A percentile compares a stretch with the other conserved stretches of the same genome.
Evolutionary conservation across 2,888 invertebrate genomes (phyloP).

Genomic region (Pyrgus malvae): DNA sequence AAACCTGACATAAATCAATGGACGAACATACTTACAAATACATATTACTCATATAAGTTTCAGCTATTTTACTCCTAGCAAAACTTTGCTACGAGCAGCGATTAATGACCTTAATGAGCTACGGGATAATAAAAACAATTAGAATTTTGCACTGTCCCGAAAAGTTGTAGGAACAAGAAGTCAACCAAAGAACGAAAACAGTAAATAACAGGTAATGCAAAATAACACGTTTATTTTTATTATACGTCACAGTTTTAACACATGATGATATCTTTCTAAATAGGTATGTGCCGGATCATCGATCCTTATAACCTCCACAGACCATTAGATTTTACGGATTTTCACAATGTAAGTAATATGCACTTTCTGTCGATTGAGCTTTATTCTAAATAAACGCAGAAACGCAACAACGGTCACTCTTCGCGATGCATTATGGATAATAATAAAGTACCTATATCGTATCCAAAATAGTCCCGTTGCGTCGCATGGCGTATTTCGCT

Average conservation of each 20-base stretch:
- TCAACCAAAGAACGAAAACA: conserved; percentile 19
- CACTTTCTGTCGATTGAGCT: too few relatives aligned
- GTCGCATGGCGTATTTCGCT: too few relatives aligned
- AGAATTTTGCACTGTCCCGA: conserved; percentile 61
- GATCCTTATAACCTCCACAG: too few relatives aligned
- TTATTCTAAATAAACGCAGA: too few relatives aligned
- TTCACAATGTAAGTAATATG: too few relatives aligned
- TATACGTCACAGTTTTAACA: not conserved
- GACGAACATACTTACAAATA: conserved; percentile 63
- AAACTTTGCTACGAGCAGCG: conserved; percentile 50
- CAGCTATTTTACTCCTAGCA: conserved; percentile 60
- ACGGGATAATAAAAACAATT: conserved; percentile 38
- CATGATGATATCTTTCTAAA: too few relatives aligned
- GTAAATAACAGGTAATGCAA: not conserved
- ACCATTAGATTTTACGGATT: too few relatives aligned
- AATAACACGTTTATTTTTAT: not conserved
- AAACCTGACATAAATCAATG: conserved; percentile 72
- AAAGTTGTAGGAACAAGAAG: conserved; percentile 43
- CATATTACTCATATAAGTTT: conserved; percentile 58
- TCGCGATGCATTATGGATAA: too few relatives aligned
- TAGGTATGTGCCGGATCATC: not conserved
- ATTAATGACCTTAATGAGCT: too few relatives aligned
- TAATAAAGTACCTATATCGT: too few relatives aligned
- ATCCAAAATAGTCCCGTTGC: too few relatives aligned
- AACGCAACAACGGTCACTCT: too few relatives aligned